phyloP scores from a whole-genome alignment of 2,888 invertebrate species.

The Autographa gamma region DNA sequence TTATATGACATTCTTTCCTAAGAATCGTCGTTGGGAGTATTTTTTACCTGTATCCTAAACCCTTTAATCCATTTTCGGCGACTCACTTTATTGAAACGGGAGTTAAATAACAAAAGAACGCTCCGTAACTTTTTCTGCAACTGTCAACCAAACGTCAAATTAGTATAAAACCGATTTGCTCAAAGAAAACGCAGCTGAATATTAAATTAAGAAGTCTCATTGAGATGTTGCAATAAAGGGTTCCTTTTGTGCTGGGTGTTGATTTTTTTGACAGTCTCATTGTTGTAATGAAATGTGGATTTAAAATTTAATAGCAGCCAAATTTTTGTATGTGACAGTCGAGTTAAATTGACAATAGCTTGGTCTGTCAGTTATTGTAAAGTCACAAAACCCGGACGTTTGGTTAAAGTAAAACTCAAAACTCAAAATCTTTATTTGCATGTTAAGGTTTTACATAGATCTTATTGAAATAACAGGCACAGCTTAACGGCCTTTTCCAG shows the following conservation, averaged over 20 bases:
- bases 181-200: constrained; percentile 78
- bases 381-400: constrained; percentile 7
- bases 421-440: too few relatives aligned
- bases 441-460: too few relatives aligned
- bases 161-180: constrained; percentile 78
- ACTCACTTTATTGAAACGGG: constrained; percentile 61
- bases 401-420: too few relatives aligned
- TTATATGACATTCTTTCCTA: constrained; percentile 13
- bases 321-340: constrained; percentile 66
- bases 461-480: too few relatives aligned
- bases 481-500: too few relatives aligned
- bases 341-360: constrained; percentile 59
- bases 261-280: constrained; percentile 81
- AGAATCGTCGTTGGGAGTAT: constrained; percentile 70
- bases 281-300: constrained; percentile 70
- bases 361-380: constrained; percentile 58
- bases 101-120: constrained; percentile 75
- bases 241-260: constrained; percentile 72
- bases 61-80: constrained; percentile 73
- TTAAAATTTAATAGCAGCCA: constrained; percentile 65
- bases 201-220: constrained; percentile 75
- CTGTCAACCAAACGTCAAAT: constrained; percentile 85
- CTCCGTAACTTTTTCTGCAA: constrained; percentile 65
- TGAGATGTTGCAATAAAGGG: constrained; percentile 71
- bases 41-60: constrained; percentile 71